A percentile compares a stretch with the other conserved stretches of the same genome.
phyloP scores from a whole-genome alignment of 2,797 vertebrate genomes.

The Taeniopygia guttata region DNA sequence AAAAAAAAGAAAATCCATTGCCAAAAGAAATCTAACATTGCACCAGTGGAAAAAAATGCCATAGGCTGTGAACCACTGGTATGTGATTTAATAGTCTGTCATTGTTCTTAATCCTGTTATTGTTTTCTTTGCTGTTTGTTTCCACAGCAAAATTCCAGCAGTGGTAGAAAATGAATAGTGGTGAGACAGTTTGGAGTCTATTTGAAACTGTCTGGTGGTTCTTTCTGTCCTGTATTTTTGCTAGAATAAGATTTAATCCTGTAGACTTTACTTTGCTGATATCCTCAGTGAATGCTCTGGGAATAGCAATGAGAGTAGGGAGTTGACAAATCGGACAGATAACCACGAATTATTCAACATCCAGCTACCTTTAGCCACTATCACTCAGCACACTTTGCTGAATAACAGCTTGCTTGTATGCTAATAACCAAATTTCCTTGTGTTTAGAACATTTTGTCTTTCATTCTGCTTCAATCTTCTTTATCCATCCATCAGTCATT shows the following conservation, averaged over 20 bases:
- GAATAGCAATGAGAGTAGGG: background rate
- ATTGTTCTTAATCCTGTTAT: conserved; percentile 60
- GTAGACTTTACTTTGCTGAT: background rate
- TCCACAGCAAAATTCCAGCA: conserved; percentile 52
- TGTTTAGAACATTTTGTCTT: background rate
- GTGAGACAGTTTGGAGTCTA: background rate
- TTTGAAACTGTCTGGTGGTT: background rate
- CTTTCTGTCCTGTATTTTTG: background rate
- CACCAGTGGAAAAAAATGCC: background rate
- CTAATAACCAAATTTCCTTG: background rate
- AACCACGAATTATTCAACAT: background rate
- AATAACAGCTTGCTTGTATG: background rate
- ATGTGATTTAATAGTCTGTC: conserved; percentile 27
- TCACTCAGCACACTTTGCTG: background rate
- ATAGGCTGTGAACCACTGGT: conserved; percentile 15
- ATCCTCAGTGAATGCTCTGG: background rate
- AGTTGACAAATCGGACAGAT: background rate
- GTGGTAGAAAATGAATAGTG: background rate
- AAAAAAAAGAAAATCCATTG: background rate
- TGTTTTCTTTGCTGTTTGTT: conserved; percentile 59
- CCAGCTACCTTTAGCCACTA: background rate
- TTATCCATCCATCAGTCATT: background rate
- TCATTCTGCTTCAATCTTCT: background rate
- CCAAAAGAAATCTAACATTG: background rate
- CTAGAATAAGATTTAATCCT: background rate